These are phyloP conservation scores for Ancistrus triradiatus DNA, from an alignment of 2,113 vertebrate species.

Conservation along the genomic window DNA sequence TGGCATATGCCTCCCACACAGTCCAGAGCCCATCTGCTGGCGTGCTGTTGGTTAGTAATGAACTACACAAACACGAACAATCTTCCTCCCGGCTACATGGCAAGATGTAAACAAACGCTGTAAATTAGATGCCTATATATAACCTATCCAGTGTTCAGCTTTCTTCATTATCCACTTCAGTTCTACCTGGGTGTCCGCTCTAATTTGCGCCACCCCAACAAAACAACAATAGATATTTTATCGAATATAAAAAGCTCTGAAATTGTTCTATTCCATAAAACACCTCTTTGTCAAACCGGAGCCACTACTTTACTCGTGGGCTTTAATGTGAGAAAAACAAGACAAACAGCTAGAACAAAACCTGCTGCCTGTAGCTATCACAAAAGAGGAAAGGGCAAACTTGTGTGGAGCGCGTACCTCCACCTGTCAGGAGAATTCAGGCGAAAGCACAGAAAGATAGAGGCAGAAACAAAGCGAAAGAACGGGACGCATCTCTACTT, in stretches of 20 bases:
- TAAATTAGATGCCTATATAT: slow-evolving; percentile 27
- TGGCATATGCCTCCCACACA: slow-evolving; percentile 50
- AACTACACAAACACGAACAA: slow-evolving; percentile 33
- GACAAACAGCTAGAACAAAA: no score
- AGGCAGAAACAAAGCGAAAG: slow-evolving; percentile 1
- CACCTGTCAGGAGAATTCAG: slow-evolving; percentile 5
- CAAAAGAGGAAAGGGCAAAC: slow-evolving; percentile 19
- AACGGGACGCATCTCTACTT: slow-evolving; percentile 59
- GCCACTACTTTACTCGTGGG: no score
- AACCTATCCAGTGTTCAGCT: slow-evolving; percentile 17
- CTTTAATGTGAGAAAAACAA: no score
- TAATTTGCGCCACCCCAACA: no score
- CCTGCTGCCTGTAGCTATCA: slow-evolving; percentile 11
- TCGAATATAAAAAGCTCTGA: no score
- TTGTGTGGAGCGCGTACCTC: slow-evolving; percentile 13
- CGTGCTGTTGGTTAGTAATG: slow-evolving; percentile 44
- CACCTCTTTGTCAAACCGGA: not conserved
- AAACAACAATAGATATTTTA: no score
- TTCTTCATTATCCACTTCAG: not conserved
- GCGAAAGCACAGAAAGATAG: not conserved
- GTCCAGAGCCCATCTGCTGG: slow-evolving; percentile 48
- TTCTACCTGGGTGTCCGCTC: no score
- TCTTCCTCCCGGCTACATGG: slow-evolving; percentile 32
- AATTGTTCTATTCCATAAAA: no score
- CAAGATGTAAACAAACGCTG: slow-evolving; percentile 40